Evolutionary conservation across 2,888 invertebrate species (phyloP).

Genomic region (Xylota sylvarum): DNA sequence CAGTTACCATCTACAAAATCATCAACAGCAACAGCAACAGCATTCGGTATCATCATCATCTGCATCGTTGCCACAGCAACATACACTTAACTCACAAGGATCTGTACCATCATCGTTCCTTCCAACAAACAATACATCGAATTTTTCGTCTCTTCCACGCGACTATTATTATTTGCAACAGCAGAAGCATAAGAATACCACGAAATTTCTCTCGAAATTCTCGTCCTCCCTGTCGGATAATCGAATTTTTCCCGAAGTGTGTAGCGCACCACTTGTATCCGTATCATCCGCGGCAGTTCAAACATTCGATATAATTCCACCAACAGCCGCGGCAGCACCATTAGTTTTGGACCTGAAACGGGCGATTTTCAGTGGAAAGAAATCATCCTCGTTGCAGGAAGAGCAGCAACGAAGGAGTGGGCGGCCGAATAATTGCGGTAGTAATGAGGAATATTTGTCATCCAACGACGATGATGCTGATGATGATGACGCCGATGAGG

Average conservation of each 20-base stretch:
- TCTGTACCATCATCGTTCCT: constrained; percentile 72
- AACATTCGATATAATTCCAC: constrained; percentile 81
- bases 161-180: constrained; percentile 84
- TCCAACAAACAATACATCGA: constrained; percentile 66
- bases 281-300: constrained; percentile 64
- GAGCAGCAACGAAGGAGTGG: constrained; percentile 36
- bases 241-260: constrained; percentile 82
- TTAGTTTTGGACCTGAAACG: constrained; percentile 81
- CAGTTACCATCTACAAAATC: constrained; percentile 30
- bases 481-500: constrained; percentile 65
- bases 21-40: constrained; percentile 55
- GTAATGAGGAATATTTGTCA: constrained; percentile 71
- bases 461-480: constrained; percentile 61
- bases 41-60: constrained; percentile 78
- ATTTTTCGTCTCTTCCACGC: constrained; percentile 82
- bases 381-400: constrained; percentile 60
- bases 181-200: constrained; percentile 82
- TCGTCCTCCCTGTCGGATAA: constrained; percentile 82
- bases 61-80: constrained; percentile 64
- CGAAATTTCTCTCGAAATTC: constrained; percentile 82
- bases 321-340: constrained; percentile 79
- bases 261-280: constrained; percentile 72
- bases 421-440: constrained; percentile 45
- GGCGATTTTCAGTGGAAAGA: constrained; percentile 80
- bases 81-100: constrained; percentile 63